phyloP scores from a whole-genome alignment of 2,888 invertebrate genomes.

The Drosophila affinis region DNA sequence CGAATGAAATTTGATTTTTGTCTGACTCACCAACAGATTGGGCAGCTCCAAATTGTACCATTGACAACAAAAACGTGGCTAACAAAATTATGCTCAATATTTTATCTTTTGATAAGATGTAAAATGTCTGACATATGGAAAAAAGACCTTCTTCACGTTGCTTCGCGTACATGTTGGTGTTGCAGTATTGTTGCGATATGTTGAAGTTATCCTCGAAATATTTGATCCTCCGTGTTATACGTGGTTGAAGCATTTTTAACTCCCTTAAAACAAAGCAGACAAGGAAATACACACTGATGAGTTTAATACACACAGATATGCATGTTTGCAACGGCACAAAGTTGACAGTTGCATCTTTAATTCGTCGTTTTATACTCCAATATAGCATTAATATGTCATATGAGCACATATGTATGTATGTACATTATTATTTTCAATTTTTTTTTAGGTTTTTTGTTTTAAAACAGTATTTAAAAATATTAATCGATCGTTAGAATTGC shows the following conservation, averaged over 20 bases:
- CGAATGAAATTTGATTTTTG: not conserved
- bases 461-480: not conserved
- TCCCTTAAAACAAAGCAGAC: constrained; percentile 10
- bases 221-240: constrained; percentile 3
- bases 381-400: not conserved
- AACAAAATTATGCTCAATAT: constrained; percentile 2
- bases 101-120: constrained; percentile 3
- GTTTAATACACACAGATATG: no score
- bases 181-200: not conserved
- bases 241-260: constrained; percentile 23
- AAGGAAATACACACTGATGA: not conserved
- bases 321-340: not conserved
- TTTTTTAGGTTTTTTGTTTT: not conserved
- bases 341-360: not conserved
- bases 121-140: not conserved
- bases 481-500: not conserved
- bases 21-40: constrained; percentile 16
- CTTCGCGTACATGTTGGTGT: not conserved
- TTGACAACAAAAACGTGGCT: constrained; percentile 3
- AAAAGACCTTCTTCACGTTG: not conserved
- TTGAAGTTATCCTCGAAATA: not conserved
- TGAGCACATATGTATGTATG: not conserved
- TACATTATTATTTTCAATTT: not conserved
- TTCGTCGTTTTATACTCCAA: not conserved
- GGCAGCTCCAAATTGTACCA: constrained; percentile 10